These are phyloP conservation scores for Buathra laborator DNA, from an alignment of 2,888 invertebrate species.

Conservation along the genomic window DNA sequence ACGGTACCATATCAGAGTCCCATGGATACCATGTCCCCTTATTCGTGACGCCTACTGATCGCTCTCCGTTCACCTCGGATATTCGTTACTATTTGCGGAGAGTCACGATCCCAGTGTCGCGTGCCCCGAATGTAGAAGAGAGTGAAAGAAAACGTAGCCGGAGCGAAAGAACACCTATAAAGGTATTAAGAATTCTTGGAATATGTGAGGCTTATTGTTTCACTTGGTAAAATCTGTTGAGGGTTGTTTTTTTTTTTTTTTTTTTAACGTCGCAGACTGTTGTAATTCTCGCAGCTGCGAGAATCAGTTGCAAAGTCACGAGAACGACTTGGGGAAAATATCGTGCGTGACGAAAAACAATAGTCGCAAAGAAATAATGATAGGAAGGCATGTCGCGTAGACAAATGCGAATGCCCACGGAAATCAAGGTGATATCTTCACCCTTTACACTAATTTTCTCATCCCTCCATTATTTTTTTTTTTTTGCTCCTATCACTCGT, in stretches of 20 bases:
- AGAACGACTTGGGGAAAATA: background rate
- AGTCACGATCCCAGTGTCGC: conserved; percentile 52
- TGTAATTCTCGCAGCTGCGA: background rate
- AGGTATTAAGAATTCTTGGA: conserved; percentile 7
- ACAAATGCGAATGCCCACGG: background rate
- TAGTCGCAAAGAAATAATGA: background rate
- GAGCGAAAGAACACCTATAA: background rate
- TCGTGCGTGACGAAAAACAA: background rate
- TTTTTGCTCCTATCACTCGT: background rate
- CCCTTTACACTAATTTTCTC: background rate
- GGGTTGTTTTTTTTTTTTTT: background rate
- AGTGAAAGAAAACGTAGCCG: background rate
- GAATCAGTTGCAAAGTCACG: background rate
- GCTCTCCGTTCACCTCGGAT: conserved; percentile 13
- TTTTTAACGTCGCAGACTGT: background rate
- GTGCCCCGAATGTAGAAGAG: conserved; percentile 25
- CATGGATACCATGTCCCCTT: background rate
- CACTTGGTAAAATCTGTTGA: background rate
- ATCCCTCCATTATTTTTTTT: background rate
- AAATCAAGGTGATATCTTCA: conserved; percentile 7
- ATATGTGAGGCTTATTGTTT: conserved; percentile 9
- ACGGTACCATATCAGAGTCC: background rate
- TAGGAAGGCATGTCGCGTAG: conserved; percentile 11
- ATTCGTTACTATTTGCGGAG: conserved; percentile 46
- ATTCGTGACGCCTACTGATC: conserved; percentile 39